Conservation (phyloP, 2,888 invertebrate species). For the Andrena praecox region DNA sequence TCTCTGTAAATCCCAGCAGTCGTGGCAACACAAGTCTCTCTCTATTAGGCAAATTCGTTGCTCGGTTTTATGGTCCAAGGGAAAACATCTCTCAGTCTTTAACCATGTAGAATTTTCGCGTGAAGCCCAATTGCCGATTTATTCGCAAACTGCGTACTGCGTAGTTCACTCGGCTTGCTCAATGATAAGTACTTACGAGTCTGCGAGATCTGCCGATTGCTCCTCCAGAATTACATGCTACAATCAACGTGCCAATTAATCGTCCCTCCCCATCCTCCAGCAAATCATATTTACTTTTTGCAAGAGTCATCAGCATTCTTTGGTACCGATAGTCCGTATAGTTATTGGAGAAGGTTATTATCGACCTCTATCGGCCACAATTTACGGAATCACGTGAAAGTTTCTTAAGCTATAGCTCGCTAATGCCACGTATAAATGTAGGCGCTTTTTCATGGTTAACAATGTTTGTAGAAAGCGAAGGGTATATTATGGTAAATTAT, state of each 20-base stretch:
- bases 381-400: neutral
- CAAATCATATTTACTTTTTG: neutral
- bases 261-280: neutral
- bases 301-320: neutral
- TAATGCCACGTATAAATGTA: neutral
- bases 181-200: no score
- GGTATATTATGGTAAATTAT: neutral
- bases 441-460: slow-evolving; percentile 11
- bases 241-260: neutral
- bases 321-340: no score
- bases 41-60: neutral
- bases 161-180: no score
- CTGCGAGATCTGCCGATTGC: neutral
- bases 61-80: neutral
- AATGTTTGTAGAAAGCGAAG: slow-evolving; percentile 19
- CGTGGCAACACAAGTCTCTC: neutral
- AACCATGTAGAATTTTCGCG: no score
- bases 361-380: neutral
- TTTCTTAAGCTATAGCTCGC: neutral
- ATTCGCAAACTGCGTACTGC: no score
- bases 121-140: no score
- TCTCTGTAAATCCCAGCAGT: neutral
- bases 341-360: neutral
- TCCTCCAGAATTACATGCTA: neutral
- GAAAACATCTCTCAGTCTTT: neutral